These are phyloP conservation scores for Orchestes rusci DNA, from an alignment of 2,888 invertebrate genomes.

Conservation along the genomic window DNA sequence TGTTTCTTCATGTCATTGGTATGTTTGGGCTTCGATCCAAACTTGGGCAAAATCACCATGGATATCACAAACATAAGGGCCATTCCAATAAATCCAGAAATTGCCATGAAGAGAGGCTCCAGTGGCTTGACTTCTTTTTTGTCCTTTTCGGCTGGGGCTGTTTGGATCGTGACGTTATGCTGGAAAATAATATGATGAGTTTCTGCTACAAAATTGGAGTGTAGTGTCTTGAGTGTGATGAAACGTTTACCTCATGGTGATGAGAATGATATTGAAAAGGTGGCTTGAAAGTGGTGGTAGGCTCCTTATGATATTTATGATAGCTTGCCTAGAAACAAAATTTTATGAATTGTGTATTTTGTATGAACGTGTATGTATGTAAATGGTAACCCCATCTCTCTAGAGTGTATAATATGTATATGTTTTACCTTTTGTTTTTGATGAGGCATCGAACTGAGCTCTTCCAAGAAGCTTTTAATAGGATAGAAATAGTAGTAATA, in stretches of 20 bases:
- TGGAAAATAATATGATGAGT: slow-evolving; percentile 26
- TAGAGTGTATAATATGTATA: no score
- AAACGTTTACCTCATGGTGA: slow-evolving; percentile 34
- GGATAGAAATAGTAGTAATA: slow-evolving; percentile 52
- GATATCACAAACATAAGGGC: slow-evolving; percentile 49
- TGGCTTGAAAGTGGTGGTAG: slow-evolving; percentile 29
- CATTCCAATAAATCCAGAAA: slow-evolving; percentile 52
- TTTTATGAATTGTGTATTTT: neutral
- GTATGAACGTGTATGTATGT: neutral
- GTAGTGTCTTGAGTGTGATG: neutral
- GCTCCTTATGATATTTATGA: slow-evolving; percentile 19
- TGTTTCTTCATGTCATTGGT: slow-evolving; percentile 28
- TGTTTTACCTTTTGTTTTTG: no score
- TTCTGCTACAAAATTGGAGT: neutral
- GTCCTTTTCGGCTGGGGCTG: slow-evolving; percentile 28
- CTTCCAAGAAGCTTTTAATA: slow-evolving; percentile 46
- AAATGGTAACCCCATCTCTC: no score
- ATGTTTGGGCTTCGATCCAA: slow-evolving; percentile 37
- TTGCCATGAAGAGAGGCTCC: slow-evolving; percentile 50
- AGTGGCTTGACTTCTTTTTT: slow-evolving; percentile 36
- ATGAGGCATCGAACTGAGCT: slow-evolving; percentile 33
- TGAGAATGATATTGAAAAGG: slow-evolving; percentile 36
- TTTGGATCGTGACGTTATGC: slow-evolving; percentile 40
- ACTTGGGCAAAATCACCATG: slow-evolving; percentile 47
- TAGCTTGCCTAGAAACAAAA: slow-evolving; percentile 14